Base-by-base conservation (phyloP, 1,140 invertebrate genomes). In the Chrysomallon squamiferum region DNA sequence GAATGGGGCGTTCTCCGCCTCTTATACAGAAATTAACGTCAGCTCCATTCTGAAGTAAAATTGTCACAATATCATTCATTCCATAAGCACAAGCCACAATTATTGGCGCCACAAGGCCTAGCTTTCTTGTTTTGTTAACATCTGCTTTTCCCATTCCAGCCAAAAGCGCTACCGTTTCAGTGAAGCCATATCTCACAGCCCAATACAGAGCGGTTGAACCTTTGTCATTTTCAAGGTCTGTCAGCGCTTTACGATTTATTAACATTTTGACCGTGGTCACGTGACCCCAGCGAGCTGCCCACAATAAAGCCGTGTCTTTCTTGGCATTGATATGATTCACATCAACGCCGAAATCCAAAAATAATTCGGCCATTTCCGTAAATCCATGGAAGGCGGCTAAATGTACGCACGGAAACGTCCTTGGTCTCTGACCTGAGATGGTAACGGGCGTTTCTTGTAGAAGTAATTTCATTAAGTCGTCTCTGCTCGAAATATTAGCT, bases 191-290 rank as follows among this genome's bases (percentile, higher is more conserved):
- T 13, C 79, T 68, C 18, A 82, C 76, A 0, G 83, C 81, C 83
- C 83, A 84, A 58, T 84, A 77, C 3, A 84, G 66, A 15, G 83
- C 80, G 15, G 81, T 83, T 0, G 82, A 83, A n/a, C 76, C 76
- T 67, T 84, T 84, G 66, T 83, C 82, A 64, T 84, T 84, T 52
- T 77, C 76, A 2, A 80, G 56, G 52, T 76, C 72, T 9, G 76
- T 61, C 38, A 74, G 56, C 18, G 80, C 81, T 9, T 66, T 57
- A 20, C 63, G 43, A 20, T 65, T 61, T 38, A 80, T 49, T 9
- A 80, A 62, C 32, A 66, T 54, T 13, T 62, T 56, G 0, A 78
- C 75, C 0, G 66, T 74, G 6, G 71, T 57, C n/a, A 57, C 25
- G 45, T 80, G 76, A 13, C 73, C 74, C 71, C 75, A 81, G 61